Evolutionary conservation across 2,888 invertebrate species (phyloP), one percentile per base, ranked within the genome.

Genomic region (Steinernema scapterisci): DNA sequence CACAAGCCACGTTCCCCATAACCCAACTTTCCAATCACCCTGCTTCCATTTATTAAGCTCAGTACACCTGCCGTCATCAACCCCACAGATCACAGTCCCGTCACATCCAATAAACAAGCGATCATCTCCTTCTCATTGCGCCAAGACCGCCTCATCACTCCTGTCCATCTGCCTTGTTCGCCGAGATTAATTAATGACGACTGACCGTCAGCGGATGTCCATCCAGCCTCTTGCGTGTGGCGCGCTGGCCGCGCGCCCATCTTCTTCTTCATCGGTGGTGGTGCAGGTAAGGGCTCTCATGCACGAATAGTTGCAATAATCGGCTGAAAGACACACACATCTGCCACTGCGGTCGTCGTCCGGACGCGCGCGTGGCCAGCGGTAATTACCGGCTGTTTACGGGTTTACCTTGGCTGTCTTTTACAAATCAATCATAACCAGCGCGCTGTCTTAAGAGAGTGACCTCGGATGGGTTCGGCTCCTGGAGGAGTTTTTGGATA

Each of bases 221-320:
- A 38, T 38, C 38, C 38, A 38, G 38, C 21, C 38, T 11, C 52
- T 23, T 11, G 16, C 63, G 63, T 31, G 21, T 13, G 31, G 31
- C 16, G 31, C 31, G 31, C 21, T 63, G 63, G 13, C 63, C 31
- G 16, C 63, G 16, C 63, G 38, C 63, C 19, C 27, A 5, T 54
- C 54, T 19, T 13, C 13, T 13, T 23, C 31, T 25, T 6, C 27
- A 31, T 31, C 2, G 48, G 16, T 16, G 31, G 3, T 9, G 31
- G 16, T 38, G 63, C 1, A 63, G 63, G 63, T 63, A 31, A 31
- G 63, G 13, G 63, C 63, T 63, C 63, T 63, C 63, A 63, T 63
- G 63, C 27, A 63, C 63, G 63, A 54, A 63, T 63, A 63, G 63
- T 63, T 63, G 63, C 63, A 63, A 63, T 63, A 63, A 63, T 63